Conservation (phyloP, 2,113 vertebrate species). For the Panthera uncia region DNA sequence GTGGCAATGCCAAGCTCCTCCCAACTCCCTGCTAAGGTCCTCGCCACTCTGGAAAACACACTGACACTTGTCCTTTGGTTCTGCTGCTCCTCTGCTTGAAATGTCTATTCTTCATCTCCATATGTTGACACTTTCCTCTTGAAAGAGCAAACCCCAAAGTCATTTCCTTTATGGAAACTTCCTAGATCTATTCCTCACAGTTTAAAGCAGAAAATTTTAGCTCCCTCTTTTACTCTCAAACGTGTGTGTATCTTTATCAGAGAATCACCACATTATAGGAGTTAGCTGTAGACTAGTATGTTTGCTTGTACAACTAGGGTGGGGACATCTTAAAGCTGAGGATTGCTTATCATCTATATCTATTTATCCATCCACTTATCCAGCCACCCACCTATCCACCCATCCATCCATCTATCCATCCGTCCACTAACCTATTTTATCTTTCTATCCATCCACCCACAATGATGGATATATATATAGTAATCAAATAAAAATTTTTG, state of each 20-base stretch:
- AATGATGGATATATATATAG: not conserved
- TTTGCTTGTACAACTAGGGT: not conserved
- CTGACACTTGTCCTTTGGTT: not conserved
- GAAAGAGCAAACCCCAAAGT: not conserved
- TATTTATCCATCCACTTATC: fast-evolving
- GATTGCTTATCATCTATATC: not conserved
- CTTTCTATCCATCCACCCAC: not conserved
- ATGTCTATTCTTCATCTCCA: not conserved
- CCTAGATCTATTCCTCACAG: no score
- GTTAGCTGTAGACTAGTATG: fast-evolving
- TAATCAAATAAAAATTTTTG: not conserved
- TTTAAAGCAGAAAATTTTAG: not conserved
- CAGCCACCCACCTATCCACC: fast-evolving
- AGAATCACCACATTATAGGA: not conserved
- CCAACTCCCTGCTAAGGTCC: fast-evolving
- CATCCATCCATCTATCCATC: no score
- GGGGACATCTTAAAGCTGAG: not conserved
- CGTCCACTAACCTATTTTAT: no score
- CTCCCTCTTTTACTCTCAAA: not conserved
- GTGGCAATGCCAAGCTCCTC: not conserved
- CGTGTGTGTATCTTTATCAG: not conserved
- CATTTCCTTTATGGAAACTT: not conserved
- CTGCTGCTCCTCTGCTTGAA: not conserved
- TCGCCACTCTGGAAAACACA: not conserved
- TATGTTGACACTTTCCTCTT: not conserved